phyloP scores from a whole-genome alignment of 2,113 vertebrate species.

The Mugil cephalus region DNA sequence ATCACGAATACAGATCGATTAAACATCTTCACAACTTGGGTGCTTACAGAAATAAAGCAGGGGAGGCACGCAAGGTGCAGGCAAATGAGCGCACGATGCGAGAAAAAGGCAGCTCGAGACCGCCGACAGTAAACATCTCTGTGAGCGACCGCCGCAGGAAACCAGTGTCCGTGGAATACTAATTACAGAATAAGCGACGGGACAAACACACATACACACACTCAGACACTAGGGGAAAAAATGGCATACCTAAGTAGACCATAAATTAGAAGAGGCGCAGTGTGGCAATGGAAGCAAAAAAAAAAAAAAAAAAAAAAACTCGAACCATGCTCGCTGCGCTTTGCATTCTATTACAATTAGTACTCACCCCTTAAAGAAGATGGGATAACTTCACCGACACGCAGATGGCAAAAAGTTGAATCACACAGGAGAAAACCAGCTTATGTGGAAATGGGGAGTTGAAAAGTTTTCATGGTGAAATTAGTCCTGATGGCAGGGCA shows the following conservation, averaged over 20 bases:
- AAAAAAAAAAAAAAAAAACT: too few relatives aligned
- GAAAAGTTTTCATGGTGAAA: constrained; percentile 61
- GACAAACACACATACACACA: constrained; percentile 12
- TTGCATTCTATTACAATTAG: background rate
- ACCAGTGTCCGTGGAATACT: constrained; percentile 81
- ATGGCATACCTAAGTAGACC: constrained; percentile 29
- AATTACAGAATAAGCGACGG: constrained; percentile 72
- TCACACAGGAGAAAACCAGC: background rate
- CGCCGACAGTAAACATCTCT: constrained; percentile 66
- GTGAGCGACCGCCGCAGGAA: constrained; percentile 79
- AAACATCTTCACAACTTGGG: constrained; percentile 36
- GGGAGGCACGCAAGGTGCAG: constrained; percentile 2
- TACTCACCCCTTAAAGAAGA: constrained; percentile 60
- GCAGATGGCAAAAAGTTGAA: constrained; percentile 66
- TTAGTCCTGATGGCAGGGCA: constrained; percentile 60
- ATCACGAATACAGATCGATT: constrained; percentile 29
- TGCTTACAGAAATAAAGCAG: constrained; percentile 8
- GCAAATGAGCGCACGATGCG: constrained; percentile 11
- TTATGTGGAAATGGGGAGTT: constrained; percentile 19
- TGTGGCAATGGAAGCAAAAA: background rate
- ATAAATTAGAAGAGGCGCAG: background rate
- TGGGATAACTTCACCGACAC: constrained; percentile 55
- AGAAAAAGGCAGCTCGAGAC: constrained; percentile 12
- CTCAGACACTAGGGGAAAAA: background rate
- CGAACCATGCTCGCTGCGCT: background rate